Percentiles rank a stretch among this genome's conserved stretches.
These are phyloP conservation scores for Encarsia formosa DNA, from an alignment of 2,888 invertebrate species.

Conservation along the genomic window DNA sequence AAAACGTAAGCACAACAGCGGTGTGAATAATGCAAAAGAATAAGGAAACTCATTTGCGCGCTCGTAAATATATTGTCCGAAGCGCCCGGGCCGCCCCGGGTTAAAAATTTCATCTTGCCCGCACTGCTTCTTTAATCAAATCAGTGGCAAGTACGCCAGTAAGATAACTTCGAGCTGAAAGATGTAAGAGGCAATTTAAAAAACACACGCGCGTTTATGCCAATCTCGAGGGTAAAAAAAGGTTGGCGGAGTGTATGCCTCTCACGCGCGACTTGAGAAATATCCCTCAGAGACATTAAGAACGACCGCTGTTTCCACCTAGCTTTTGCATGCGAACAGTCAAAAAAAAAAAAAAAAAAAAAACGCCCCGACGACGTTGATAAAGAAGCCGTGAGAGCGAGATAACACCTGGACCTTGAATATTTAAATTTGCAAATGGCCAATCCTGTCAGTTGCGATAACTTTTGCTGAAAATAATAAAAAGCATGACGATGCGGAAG, in stretches of 20 bases:
- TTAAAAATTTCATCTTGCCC: slow-evolving; percentile 21
- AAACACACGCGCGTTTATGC: slow-evolving; percentile 25
- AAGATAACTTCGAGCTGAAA: slow-evolving; percentile 12
- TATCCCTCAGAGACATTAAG: slow-evolving; percentile 26
- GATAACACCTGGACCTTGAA: too few relatives aligned
- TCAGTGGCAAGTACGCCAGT: slow-evolving; percentile 1
- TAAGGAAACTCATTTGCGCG: slow-evolving; percentile 20
- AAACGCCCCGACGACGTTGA: too few relatives aligned
- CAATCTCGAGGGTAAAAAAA: slow-evolving; percentile 17
- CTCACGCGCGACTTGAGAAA: slow-evolving; percentile 24
- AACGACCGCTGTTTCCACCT: slow-evolving; percentile 21
- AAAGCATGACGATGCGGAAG: too few relatives aligned
- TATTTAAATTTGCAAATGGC: too few relatives aligned
- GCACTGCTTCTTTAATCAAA: slow-evolving; percentile 20
- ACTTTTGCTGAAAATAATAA: too few relatives aligned
- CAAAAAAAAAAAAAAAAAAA: too few relatives aligned
- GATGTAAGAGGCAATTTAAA: slow-evolving; percentile 27
- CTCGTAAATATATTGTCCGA: slow-evolving; percentile 24
- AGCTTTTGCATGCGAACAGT: too few relatives aligned
- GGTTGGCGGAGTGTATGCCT: slow-evolving; percentile 4
- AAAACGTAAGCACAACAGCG: slow-evolving; percentile 5
- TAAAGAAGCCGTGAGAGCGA: too few relatives aligned
- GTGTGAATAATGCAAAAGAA: slow-evolving; percentile 17
- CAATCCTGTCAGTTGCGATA: too few relatives aligned
- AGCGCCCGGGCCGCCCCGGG: too few relatives aligned